Evolutionary conservation across 1,140 invertebrate genomes (phyloP).

Genomic region (Capitella teleta): DNA sequence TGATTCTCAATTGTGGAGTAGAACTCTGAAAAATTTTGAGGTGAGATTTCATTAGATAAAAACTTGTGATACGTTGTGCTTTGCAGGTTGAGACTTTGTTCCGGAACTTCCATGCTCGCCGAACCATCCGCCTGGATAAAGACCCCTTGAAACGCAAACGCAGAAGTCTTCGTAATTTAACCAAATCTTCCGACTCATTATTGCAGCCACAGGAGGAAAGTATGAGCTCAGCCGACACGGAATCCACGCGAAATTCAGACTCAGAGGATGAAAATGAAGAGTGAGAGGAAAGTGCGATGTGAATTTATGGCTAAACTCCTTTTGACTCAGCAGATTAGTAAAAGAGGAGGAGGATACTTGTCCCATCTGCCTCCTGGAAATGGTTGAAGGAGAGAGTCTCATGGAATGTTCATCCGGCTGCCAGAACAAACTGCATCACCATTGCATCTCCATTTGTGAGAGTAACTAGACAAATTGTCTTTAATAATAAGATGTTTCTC

Average conservation of each 20-base stretch:
- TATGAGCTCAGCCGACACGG: not conserved
- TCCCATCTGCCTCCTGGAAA: slow-evolving; percentile 45
- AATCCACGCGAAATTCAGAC: not conserved
- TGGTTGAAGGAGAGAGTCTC: slow-evolving; percentile 44
- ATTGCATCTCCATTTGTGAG: slow-evolving; percentile 46
- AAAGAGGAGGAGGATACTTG: slow-evolving; percentile 43
- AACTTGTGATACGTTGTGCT: not conserved
- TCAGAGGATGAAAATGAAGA: not conserved
- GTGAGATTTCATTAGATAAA: slow-evolving; percentile 17
- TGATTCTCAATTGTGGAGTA: slow-evolving; percentile 38
- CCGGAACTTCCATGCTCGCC: slow-evolving; percentile 9
- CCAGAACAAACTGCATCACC: slow-evolving; percentile 43
- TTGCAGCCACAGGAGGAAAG: too few relatives aligned
- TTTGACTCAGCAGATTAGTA: slow-evolving; percentile 24
- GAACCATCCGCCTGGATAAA: slow-evolving; percentile 4
- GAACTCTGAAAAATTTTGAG: slow-evolving; percentile 44
- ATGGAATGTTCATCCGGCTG: slow-evolving; percentile 42
- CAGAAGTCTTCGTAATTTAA: too few relatives aligned
- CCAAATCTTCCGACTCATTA: too few relatives aligned
- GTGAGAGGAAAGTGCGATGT: not conserved
- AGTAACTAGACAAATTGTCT: too few relatives aligned
- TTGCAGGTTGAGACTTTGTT: slow-evolving; percentile 14
- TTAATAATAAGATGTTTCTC: too few relatives aligned
- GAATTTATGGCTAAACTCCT: not conserved
- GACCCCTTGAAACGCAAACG: not conserved